A percentile compares a stretch with the other conserved stretches of the same genome.
Evolutionary conservation across 1,140 invertebrate species (phyloP).

Genomic region (Bombus pascuorum): DNA sequence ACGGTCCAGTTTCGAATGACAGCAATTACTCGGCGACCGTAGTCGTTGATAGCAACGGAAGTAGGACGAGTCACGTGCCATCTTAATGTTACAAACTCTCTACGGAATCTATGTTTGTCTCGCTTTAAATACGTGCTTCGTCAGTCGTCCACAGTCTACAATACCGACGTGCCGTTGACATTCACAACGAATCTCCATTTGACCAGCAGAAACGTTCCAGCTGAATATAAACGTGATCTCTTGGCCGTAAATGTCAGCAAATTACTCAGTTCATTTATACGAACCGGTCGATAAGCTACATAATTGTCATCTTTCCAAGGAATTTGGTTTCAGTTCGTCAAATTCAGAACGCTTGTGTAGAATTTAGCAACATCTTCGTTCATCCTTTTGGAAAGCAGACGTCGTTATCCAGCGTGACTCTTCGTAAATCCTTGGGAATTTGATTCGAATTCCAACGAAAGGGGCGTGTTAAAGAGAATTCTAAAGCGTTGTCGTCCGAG

Average conservation of each 20-base stretch:
- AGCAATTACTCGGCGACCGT: constrained; percentile 19
- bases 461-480: background rate
- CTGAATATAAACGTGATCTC: background rate
- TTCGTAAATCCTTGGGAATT: background rate
- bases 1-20: constrained; percentile 8
- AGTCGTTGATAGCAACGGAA: too few species aligned
- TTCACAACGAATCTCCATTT: background rate
- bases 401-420: background rate
- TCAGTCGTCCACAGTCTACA: background rate
- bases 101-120: background rate
- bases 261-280: background rate
- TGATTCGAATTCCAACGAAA: background rate
- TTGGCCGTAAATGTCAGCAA: background rate
- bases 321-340: background rate
- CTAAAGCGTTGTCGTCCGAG: too few species aligned
- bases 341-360: background rate
- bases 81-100: constrained; percentile 23
- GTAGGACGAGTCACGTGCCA: background rate
- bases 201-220: background rate
- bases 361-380: background rate
- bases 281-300: background rate
- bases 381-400: background rate
- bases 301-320: background rate
- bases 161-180: background rate
- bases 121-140: constrained; percentile 26